Base-by-base conservation (phyloP, 2,113 vertebrate genomes). In the Tilapia sparmanii region DNA sequence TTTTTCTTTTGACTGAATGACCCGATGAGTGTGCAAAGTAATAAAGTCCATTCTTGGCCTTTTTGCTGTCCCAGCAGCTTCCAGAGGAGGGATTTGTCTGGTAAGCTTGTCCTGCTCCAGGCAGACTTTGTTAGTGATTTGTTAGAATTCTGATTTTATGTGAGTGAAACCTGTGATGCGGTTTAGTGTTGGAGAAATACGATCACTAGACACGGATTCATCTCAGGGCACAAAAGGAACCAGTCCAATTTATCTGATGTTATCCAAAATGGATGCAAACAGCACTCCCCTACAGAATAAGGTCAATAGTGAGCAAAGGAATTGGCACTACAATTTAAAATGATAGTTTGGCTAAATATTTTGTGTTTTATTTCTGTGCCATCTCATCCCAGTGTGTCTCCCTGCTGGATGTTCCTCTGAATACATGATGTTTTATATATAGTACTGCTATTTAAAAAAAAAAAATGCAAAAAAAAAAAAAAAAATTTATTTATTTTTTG, bases 61-160 rank as follows among this genome's bases (percentile, higher is more conserved):
- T 92, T 92, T 90, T 94, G 82, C 50, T 93, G 84, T 93, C 85
- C 71, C 82, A 86, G 90, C 95, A 90, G 93, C 94, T 85, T 89
- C 81, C 87, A 55, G 57, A 89, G 57, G 92, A 84, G 94, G 86
- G 88, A 91, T 54, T 90, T 54, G 15, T 90, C 83, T 90, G 95
- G 94, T 95, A 95, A 96, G 95, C 86, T 50, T 16, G 6, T 84
- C 87, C 52, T 90, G 66, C 68, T 87, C 68, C 55, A 81, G 80
- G 82, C 42, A 40, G n/a, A 31, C 83, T 81, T 68, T 10, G 4
- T 82, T 76, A 81, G 80, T 80, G 35, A 19, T 73, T 42, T 50
- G 61, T 47, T 78, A 82, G 66, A 59, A 42, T 73, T 29, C 13
- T 84, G 15, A 31, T 50, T 66, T 15, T 73, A 86, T 33, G 38